Conservation (phyloP, 1,140 invertebrate genomes). For the Tigriopus japonicus region DNA sequence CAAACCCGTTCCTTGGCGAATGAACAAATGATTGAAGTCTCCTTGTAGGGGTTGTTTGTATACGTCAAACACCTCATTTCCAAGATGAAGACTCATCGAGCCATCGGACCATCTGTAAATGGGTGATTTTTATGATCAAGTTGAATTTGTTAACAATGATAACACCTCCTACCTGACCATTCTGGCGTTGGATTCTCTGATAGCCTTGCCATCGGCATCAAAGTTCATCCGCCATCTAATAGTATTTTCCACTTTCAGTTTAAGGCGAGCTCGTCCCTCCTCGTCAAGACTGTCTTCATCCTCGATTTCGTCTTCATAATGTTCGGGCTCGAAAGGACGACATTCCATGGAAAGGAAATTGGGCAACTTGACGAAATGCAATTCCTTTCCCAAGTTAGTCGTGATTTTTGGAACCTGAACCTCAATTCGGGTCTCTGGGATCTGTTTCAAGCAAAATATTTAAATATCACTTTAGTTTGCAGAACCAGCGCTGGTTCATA, state of each 20-base stretch:
- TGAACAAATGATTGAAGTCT: conserved; percentile 85
- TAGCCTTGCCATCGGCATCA: conserved; percentile 58
- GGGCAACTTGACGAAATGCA: conserved; percentile 85
- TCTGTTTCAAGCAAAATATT: conserved; percentile 32
- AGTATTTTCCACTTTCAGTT: conserved; percentile 91
- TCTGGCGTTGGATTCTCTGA: conserved; percentile 84
- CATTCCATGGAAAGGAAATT: conserved; percentile 83
- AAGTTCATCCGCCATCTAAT: conserved; percentile 81
- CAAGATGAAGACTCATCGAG: conserved; percentile 88
- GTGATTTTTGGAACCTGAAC: conserved; percentile 89
- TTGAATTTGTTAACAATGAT: no score
- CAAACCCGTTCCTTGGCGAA: conserved; percentile 89
- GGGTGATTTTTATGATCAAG: no score
- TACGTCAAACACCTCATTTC: conserved; percentile 93
- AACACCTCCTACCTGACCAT: conserved; percentile 42
- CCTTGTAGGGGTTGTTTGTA: conserved; percentile 77
- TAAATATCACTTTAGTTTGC: no score
- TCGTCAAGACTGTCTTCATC: conserved; percentile 96
- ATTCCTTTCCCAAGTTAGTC: conserved; percentile 69
- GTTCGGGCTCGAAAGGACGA: conserved; percentile 77
- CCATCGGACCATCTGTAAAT: conserved; percentile 81
- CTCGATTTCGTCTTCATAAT: conserved; percentile 97
- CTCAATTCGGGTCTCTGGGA: conserved; percentile 81
- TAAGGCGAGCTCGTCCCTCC: conserved; percentile 57
- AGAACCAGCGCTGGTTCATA: no score